Evolutionary conservation across 2,113 vertebrate species (phyloP).

Genomic region (Amblyopsis rosae): DNA sequence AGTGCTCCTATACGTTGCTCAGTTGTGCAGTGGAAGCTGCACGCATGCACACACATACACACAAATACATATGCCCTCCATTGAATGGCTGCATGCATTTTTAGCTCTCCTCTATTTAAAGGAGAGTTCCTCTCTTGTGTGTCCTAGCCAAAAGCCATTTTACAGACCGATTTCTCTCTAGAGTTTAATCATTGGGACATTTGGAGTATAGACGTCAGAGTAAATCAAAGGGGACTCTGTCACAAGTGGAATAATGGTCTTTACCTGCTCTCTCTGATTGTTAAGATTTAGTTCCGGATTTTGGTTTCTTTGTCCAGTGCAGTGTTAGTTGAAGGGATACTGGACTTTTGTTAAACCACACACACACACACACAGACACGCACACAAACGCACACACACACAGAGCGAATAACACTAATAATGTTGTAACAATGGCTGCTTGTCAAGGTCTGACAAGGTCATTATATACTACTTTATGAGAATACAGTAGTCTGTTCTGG

Average conservation of each 20-base stretch:
- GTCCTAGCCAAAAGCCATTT: slow-evolving; percentile 22
- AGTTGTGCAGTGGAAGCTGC: neutral
- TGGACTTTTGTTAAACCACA: too few species aligned
- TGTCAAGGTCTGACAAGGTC: too few species aligned
- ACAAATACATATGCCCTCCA: neutral
- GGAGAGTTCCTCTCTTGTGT: slow-evolving; percentile 4
- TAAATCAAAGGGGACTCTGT: neutral
- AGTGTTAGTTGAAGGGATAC: too few species aligned
- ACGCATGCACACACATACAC: neutral
- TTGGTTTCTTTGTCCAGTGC: too few species aligned
- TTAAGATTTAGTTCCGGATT: too few species aligned
- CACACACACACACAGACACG: too few species aligned
- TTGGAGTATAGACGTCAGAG: slow-evolving; percentile 1
- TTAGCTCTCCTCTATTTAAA: slow-evolving; percentile 2
- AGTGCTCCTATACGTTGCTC: neutral
- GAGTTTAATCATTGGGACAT: slow-evolving; percentile 9
- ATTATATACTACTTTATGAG: too few species aligned
- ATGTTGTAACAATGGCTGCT: too few species aligned
- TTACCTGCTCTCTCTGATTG: too few species aligned
- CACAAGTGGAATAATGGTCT: neutral
- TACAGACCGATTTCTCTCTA: slow-evolving; percentile 12
- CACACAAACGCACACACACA: too few species aligned
- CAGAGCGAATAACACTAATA: too few species aligned
- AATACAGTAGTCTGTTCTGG: too few species aligned
- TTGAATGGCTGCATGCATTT: neutral